Evolutionary conservation across 2,888 invertebrate species (phyloP).

Genomic region (Lithophane socia): DNA sequence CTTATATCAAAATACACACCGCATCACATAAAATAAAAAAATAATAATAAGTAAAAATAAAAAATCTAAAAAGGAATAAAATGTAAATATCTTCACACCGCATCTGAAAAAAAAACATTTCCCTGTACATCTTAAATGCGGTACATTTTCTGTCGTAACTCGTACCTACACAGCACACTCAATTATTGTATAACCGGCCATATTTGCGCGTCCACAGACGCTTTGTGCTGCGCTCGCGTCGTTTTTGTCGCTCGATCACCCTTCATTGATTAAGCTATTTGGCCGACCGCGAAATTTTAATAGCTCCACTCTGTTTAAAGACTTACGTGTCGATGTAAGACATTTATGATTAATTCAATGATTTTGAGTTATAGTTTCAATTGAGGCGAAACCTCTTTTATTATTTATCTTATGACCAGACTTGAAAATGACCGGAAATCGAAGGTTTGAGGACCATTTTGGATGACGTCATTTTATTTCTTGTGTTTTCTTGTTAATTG

Average conservation of each 20-base stretch:
- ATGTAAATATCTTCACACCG: no score
- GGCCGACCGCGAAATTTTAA: slow-evolving; percentile 75
- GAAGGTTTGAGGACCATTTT: not conserved
- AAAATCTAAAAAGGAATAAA: no score
- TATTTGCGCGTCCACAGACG: slow-evolving; percentile 34
- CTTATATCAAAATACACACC: no score
- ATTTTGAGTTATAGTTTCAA: slow-evolving; percentile 28
- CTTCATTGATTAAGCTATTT: slow-evolving; percentile 80
- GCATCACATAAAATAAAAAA: no score
- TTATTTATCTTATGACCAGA: slow-evolving; percentile 14
- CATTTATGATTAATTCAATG: slow-evolving; percentile 52
- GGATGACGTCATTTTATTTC: not conserved
- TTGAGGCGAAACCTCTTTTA: slow-evolving; percentile 4
- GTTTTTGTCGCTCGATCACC: slow-evolving; percentile 71
- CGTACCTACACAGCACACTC: not conserved
- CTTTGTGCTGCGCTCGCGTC: slow-evolving; percentile 46
- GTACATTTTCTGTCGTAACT: not conserved
- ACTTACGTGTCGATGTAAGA: slow-evolving; percentile 67
- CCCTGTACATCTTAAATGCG: not conserved
- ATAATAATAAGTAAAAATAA: no score
- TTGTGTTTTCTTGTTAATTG: no score
- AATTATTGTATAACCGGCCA: slow-evolving; percentile 37
- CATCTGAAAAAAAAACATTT: not conserved
- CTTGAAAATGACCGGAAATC: slow-evolving; percentile 11
- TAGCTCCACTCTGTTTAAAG: slow-evolving; percentile 64